Evolutionary conservation across 2,888 invertebrate species (phyloP), one percentile per base, ranked within the genome.

Genomic region (Apamea epomidion): DNA sequence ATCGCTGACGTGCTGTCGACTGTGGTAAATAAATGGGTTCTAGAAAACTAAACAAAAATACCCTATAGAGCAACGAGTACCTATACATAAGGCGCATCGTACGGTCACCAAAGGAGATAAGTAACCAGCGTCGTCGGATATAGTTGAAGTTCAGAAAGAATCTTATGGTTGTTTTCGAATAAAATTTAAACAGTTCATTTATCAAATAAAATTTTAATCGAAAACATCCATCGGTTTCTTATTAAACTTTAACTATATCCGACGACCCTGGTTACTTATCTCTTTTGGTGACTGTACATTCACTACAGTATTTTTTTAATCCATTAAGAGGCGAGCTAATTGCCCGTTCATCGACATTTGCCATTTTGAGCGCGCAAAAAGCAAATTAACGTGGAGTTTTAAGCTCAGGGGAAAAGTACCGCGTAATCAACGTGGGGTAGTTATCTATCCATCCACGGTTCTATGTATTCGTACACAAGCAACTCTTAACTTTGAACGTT

Each of bases 351-450:
- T 83, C 77, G 89, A 87, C 80, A 79, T 85, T 78, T 81, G 58
- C 75, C 58, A 77, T 89, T 87, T 89, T 83, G 77, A 83, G 80
- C 65, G 70, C 83, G 81, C 79, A 76, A 85, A 82, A 80, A 83
- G 76, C 74, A 75, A 72, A 87, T 87, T 87, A 75, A 84, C 72
- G 81, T 69, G 14, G 64, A 60, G 71, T 74, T 85, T 76, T 54
- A 69, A 60, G 60, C 84, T 68, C 74, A 2, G 0, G 71, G 87
- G 85, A 77, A 80, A 84, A 77, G 81, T 81, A 72, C 76, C 21
- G 48, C 25, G 58, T 80, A 60, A 74, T 80, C 71, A 85, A 74
- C 84, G n/a, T 32, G 42, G 21, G 10, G 48, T 60, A 62, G 77
- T 62, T 58, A 37, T 60, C 16, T 58, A 67, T 74, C 21, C 42